Evolutionary conservation across 2,888 invertebrate species (phyloP), one percentile per base, ranked within the genome.

Genomic region (Harpalus rubripes): DNA sequence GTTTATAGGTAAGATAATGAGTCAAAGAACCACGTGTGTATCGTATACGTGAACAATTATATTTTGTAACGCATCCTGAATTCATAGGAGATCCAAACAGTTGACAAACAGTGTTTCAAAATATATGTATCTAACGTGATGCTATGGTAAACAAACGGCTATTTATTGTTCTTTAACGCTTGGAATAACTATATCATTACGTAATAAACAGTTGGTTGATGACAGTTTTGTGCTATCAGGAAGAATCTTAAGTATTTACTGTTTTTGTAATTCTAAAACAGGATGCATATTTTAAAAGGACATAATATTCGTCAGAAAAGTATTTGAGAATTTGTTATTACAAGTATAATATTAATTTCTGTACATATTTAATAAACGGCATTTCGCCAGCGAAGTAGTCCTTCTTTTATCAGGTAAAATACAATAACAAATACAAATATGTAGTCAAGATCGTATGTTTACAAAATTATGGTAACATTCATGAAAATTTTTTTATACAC

Each of bases 11-110:
- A n/a, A 39, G 39, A 74, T 74, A 44, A 74, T 74, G 44, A 74
- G 10, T 41, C 16, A 44, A 44, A 22, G 32, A 32, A 15, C 2
- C 68, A 68, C 68, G 32, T 32, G 68, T 68, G 68, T 39, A 15
- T 39, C 22, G 63, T 63, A 32, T 32, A 63, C 63, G 39, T 68
- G 68, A 32, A 68, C 68, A 68, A 68, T 68, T 68, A 68, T 68
- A 22, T 68, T 68, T 68, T 68, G 68, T 39, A 68, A 68, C 68
- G 32, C 68, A 68, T 68, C 68, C 68, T 68, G 68, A 32, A 68
- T 68, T 15, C 32, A n/a, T 26, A 68, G 22, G 63, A 63, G 68
- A 68, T 68, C 68, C 39, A 39, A 32, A 6, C n/a, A 12, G 68
- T 68, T 68, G 68, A 68, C 68, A 32, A 68, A 68, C 15, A 68